Evolutionary conservation across 2,888 invertebrate genomes (phyloP).

Genomic region (Odontomyia ornata): DNA sequence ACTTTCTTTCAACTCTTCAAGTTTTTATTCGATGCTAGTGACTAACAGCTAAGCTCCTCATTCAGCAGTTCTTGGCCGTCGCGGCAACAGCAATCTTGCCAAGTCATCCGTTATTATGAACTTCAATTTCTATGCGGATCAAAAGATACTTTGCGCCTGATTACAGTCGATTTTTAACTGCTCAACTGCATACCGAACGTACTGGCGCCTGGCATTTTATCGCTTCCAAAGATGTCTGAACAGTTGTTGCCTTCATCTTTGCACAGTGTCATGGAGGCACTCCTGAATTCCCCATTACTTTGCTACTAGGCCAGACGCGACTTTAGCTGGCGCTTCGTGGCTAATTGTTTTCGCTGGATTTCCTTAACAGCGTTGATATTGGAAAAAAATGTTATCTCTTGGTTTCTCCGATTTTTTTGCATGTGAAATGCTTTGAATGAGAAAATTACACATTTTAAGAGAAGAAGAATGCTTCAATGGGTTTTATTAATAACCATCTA

Average conservation of each 20-base stretch:
- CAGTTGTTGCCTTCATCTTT: neutral
- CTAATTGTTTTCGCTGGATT: conserved; percentile 39
- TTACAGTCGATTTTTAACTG: conserved; percentile 38
- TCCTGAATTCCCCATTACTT: conserved; percentile 18
- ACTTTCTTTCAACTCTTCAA: conserved; percentile 1
- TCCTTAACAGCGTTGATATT: neutral
- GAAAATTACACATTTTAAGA: conserved; percentile 35
- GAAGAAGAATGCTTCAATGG: conserved; percentile 25
- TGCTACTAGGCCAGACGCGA: neutral
- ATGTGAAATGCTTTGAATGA: conserved; percentile 8
- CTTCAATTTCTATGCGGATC: conserved; percentile 37
- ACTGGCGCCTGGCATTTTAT: conserved; percentile 36
- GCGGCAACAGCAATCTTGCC: neutral
- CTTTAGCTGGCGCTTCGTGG: conserved; percentile 9
- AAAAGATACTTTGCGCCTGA: conserved; percentile 39
- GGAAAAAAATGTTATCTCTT: neutral
- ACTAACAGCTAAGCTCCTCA: neutral
- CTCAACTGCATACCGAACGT: neutral
- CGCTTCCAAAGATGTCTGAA: conserved; percentile 12
- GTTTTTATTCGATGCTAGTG: conserved; percentile 4
- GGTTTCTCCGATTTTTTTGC: conserved; percentile 2
- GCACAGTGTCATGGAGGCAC: conserved; percentile 3
- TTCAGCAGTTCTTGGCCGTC: neutral
- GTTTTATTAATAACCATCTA: conserved; percentile 39
- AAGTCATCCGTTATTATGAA: conserved; percentile 42